These are phyloP conservation scores for Phenacoccus solenopsis DNA, from an alignment of 1,140 invertebrate genomes.

Conservation along the genomic window DNA sequence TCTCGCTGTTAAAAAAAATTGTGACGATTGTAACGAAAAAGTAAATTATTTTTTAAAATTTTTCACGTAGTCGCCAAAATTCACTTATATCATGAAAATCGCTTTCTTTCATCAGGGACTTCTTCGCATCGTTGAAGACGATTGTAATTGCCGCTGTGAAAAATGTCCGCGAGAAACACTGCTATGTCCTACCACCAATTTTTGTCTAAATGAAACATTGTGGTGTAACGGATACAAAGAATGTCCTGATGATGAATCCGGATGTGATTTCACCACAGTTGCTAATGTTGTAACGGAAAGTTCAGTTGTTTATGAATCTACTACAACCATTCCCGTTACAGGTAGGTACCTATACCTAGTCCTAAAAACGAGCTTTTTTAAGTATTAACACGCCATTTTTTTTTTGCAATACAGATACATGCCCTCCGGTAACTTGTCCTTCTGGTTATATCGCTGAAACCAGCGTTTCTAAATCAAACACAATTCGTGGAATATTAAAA, in stretches of 20 bases:
- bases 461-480: not conserved
- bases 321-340: not conserved
- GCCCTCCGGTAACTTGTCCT: not conserved
- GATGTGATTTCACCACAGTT: slow-evolving; percentile 40
- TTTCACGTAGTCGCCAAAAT: not conserved
- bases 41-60: not conserved
- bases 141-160: slow-evolving; percentile 60
- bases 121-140: slow-evolving; percentile 24
- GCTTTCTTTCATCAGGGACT: not conserved
- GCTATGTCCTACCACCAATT: slow-evolving; percentile 57
- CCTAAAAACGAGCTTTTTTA: too few relatives aligned
- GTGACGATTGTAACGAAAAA: not conserved
- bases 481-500: not conserved
- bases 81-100: too few relatives aligned
- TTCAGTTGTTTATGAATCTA: not conserved
- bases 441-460: not conserved
- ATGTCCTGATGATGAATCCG: slow-evolving; percentile 68
- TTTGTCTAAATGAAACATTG: slow-evolving; percentile 52
- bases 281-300: not conserved
- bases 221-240: slow-evolving; percentile 75
- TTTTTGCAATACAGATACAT: not conserved
- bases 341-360: too few relatives aligned
- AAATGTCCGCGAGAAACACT: slow-evolving; percentile 48
- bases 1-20: slow-evolving; percentile 37
- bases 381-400: too few relatives aligned